Conservation (phyloP, 2,113 vertebrate genomes). For the Emydocephalus ijimae region DNA sequence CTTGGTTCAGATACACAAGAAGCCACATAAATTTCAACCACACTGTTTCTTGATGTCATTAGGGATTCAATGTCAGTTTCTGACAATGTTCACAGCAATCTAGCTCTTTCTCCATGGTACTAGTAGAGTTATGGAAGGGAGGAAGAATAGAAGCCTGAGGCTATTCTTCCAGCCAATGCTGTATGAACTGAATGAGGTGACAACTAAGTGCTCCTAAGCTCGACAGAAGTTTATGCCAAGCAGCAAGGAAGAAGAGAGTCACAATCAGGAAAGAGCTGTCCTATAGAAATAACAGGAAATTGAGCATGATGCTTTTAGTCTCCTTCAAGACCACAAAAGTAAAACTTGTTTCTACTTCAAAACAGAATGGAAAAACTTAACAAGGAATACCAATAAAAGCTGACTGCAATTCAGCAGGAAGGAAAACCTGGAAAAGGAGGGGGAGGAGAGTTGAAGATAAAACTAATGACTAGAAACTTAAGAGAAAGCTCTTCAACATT, state of each 20-base stretch:
- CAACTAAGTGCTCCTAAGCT: slow-evolving; percentile 4
- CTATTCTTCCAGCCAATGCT: slow-evolving; percentile 6
- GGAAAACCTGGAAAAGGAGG: background rate
- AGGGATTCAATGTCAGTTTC: background rate
- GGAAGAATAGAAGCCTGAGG: background rate
- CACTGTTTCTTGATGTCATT: background rate
- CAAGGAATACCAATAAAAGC: background rate
- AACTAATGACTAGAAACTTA: background rate
- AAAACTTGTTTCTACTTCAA: background rate
- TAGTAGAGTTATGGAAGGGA: slow-evolving; percentile 1
- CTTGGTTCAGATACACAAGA: background rate
- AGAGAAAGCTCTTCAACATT: background rate
- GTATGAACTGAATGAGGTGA: slow-evolving; percentile 16
- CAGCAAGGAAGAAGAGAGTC: slow-evolving; percentile 14
- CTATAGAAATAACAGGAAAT: background rate
- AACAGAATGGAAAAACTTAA: background rate
- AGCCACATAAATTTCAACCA: background rate
- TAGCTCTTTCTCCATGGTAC: background rate
- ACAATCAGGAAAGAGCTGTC: background rate
- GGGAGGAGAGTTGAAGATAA: background rate
- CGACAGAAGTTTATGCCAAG: slow-evolving; percentile 16
- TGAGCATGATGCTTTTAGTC: background rate
- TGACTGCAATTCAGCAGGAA: background rate
- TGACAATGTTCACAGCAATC: background rate
- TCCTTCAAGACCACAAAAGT: background rate